Conservation (phyloP, 2,888 invertebrate genomes). For the Malthinus seriepunctatus region DNA sequence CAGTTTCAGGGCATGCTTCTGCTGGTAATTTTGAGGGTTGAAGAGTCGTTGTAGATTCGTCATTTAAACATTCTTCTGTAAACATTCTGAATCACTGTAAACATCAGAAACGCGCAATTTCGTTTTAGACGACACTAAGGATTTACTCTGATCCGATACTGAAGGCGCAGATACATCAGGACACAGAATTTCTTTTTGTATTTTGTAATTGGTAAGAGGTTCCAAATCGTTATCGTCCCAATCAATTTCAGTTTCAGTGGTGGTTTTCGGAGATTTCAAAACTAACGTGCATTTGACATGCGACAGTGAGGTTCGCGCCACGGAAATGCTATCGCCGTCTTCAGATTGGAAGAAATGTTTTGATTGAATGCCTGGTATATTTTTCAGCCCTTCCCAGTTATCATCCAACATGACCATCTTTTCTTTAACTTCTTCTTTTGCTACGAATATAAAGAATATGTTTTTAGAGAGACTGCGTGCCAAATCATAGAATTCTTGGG, state of each 20-base stretch:
- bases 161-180: constrained; percentile 1
- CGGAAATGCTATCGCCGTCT: not conserved
- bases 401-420: constrained; percentile 26
- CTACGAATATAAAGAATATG: constrained; percentile 22
- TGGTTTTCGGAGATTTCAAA: not conserved
- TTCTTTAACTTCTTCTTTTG: constrained; percentile 31
- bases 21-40: constrained; percentile 1
- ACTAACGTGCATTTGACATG: not conserved
- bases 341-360: not conserved
- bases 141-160: not conserved
- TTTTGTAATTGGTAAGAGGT: not conserved
- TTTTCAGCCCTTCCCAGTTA: constrained; percentile 19
- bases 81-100: too few species aligned
- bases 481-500: constrained; percentile 25
- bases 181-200: constrained; percentile 6
- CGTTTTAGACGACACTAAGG: too few species aligned
- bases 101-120: too few species aligned
- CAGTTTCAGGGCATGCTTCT: too few species aligned
- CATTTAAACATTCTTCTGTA: too few species aligned
- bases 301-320: not conserved
- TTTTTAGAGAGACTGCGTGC: constrained; percentile 29
- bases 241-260: constrained; percentile 7
- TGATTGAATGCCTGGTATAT: constrained; percentile 27
- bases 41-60: too few species aligned
- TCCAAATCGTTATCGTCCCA: constrained; percentile 13